Base-by-base conservation (phyloP, 2,113 vertebrate genomes). In the Mystacornis crossleyi region DNA sequence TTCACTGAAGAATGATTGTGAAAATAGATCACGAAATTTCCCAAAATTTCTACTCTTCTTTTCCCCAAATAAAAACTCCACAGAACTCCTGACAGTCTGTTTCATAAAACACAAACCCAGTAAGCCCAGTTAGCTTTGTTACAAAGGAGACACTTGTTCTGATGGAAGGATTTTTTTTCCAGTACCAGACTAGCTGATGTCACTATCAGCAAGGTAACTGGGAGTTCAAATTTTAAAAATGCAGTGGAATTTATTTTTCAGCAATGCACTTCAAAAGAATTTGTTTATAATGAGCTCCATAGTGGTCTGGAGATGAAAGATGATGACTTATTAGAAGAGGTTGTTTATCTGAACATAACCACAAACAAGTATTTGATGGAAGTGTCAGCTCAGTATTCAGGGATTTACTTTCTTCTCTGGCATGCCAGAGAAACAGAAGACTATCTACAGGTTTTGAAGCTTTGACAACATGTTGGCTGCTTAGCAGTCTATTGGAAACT, bases 261-360 rank as follows among this genome's bases (percentile, higher is more conserved):
- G 66, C 29, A 38, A 25, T 15, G 4, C 3, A 70, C 42, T 77
- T 93, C 78, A 80, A 73, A 25, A 65, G 87, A 61, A 58, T 66
- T 91, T 70, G 12, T 60, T 29, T 73, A 82, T 90, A 93, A 94
- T 81, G 84, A 96, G 78, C 21, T 95, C 58, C 73, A 90, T 18
- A 72, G 50, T 36, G 75, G 48, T 62, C 42, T 85, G 50, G 73
- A 96, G 93, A 96, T 96, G 54, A 96, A 96, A 93, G 78, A 65
- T 57, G 54, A 60, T 81, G 53, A 57, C 38, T 75, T 95, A 72
- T 89, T 91, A 84, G 53, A 86, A 84, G 40, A 84, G 38, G 51
- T 34, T 94, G 36, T 89, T 95, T 87, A 65, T 50, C 53, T 80
- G 61, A 93, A 81, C 19, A 13, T 75, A 69, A 23, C 62, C 40